These are phyloP conservation scores for Leptogaster cylindrica DNA, from an alignment of 2,888 invertebrate genomes.

Conservation along the genomic window DNA sequence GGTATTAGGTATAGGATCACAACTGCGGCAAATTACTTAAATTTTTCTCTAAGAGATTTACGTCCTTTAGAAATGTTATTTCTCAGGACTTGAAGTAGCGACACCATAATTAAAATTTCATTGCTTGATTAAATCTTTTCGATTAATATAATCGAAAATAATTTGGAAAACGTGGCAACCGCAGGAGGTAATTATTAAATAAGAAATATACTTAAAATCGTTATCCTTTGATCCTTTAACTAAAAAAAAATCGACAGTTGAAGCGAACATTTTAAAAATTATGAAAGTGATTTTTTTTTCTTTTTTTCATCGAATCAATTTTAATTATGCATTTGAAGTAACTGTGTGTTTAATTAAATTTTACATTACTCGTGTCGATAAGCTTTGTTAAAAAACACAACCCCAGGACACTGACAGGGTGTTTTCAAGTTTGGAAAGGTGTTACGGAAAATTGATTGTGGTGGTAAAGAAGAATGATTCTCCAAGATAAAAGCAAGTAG, in stretches of 20 bases:
- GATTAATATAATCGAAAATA: background rate
- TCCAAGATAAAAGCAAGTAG: background rate
- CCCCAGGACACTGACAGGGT: background rate
- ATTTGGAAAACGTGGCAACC: constrained; percentile 13
- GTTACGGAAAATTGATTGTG: background rate
- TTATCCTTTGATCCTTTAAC: background rate
- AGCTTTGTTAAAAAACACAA: no score
- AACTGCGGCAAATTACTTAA: no score
- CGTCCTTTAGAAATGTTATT: no score
- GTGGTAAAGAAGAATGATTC: background rate
- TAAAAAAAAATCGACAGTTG: background rate
- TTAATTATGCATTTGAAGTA: background rate
- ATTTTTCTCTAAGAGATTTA: no score
- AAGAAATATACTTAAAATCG: background rate
- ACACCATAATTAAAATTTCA: background rate
- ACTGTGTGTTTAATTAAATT: background rate
- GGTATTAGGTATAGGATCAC: no score
- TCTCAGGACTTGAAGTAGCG: no score
- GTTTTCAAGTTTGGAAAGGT: background rate
- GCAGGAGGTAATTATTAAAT: constrained; percentile 6
- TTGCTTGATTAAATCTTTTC: constrained; percentile 4
- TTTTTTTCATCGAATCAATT: background rate
- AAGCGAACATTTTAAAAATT: background rate
- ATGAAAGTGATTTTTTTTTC: background rate
- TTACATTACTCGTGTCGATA: no score